Evolutionary conservation across 2,113 vertebrate species (phyloP), one percentile per base, ranked within the genome.

Genomic region (Nannobrachium achirus): DNA sequence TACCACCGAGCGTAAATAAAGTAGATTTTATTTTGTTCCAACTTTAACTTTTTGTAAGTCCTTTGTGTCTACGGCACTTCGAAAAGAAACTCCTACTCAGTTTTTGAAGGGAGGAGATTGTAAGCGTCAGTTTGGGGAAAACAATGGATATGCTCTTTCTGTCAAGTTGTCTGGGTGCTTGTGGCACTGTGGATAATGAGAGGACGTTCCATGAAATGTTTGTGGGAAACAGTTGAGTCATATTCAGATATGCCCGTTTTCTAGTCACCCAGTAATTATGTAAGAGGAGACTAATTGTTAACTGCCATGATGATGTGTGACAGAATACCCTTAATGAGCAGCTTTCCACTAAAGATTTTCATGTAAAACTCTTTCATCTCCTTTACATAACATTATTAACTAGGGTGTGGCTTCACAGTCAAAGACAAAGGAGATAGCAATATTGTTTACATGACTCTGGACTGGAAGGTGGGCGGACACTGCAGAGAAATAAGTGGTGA

Each of bases 21-120:
- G n/a, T n/a, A n/a, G n/a, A n/a, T n/a, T 7, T 16, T 73, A 49
- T 19, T 87, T 72, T 82, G 52, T 78, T 87, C 48, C 48, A 52
- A 57, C 8, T 19, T 19, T 9, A 56, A 56, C 20, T 41, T 63
- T 69, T 50, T 57, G 56, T 50, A 44, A 56, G 33, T 63, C 25
- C 25, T 33, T 33, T 52, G 38, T 69, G 66, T 63, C 46, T 49
- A 15, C 41, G 10, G 0, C 2, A 10, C 18, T 39, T 58, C 42
- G 9, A 38, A 0, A 52, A 46, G 33, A 64, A 69, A 60, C 66
- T 60, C 52, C 56, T 51, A 48, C 13, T 77, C n/a, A 48, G 19
- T 73, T 76, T 81, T 76, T 49, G 73, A 48, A 15, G 42, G 2
- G 15, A 42, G 2, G 16, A 7, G 40, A 65, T 71, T 45, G 56